These are phyloP conservation scores for Catocala fraxini DNA, from an alignment of 2,888 invertebrate species.

Conservation along the genomic window DNA sequence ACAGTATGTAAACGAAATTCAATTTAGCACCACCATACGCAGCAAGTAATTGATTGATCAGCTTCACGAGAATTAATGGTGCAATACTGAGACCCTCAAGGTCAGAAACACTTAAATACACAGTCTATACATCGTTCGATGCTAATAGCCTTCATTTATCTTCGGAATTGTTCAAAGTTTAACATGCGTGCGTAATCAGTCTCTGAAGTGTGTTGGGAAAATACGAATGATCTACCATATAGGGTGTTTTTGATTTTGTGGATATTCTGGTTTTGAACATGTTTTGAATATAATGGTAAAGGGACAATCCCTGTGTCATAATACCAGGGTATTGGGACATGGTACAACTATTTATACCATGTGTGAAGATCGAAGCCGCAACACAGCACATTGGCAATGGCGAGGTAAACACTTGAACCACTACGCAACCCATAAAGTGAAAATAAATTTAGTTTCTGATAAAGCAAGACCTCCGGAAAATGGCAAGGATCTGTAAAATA, in stretches of 20 bases:
- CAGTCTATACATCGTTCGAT: slow-evolving; percentile 44
- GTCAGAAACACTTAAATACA: slow-evolving; percentile 38
- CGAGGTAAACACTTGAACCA: too few relatives aligned
- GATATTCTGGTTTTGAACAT: background rate
- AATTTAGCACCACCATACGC: slow-evolving; percentile 16
- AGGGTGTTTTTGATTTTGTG: slow-evolving; percentile 1
- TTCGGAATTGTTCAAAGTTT: slow-evolving; percentile 57
- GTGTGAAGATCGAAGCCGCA: too few relatives aligned
- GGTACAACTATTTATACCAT: too few relatives aligned
- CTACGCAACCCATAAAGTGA: too few relatives aligned
- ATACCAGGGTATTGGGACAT: too few relatives aligned
- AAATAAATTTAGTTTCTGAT: too few relatives aligned
- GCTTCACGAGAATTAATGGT: slow-evolving; percentile 46
- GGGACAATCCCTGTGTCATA: too few relatives aligned
- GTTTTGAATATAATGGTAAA: too few relatives aligned
- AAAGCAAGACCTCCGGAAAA: too few relatives aligned
- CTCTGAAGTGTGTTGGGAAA: slow-evolving; percentile 31
- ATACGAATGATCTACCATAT: background rate
- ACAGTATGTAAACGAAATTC: slow-evolving; percentile 8
- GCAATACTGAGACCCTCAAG: slow-evolving; percentile 22
- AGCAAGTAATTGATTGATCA: slow-evolving; percentile 48
- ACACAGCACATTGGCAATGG: too few relatives aligned
- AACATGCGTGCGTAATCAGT: slow-evolving; percentile 39
- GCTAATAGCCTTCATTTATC: slow-evolving; percentile 59
- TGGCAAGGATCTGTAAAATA: too few relatives aligned